Percentiles rank a stretch among this genome's conserved stretches.
Conservation (phyloP, 2,113 vertebrate species). For the Phrynocephalus versicolor region DNA sequence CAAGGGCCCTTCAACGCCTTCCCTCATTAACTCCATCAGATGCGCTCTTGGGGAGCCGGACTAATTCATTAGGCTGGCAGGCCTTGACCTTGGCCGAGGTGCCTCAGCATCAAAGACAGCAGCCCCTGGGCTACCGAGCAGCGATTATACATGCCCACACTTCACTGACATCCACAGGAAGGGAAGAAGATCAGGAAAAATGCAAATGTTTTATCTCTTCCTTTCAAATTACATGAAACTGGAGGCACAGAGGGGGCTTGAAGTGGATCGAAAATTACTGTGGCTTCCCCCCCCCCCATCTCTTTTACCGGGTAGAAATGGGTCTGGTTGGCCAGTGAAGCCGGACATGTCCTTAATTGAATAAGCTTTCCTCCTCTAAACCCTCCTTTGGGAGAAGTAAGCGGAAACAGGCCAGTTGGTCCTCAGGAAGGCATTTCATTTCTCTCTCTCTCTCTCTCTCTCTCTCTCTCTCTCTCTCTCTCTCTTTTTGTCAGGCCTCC, state of each 20-base stretch:
- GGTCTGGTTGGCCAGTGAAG: constrained; percentile 66
- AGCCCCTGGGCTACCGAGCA: background rate
- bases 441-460: constrained; percentile 44
- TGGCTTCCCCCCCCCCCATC: constrained; percentile 62
- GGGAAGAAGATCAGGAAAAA: constrained; percentile 69
- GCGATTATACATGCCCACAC: background rate
- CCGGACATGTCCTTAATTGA: constrained; percentile 86
- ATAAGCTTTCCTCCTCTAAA: constrained; percentile 87
- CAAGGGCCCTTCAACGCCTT: background rate
- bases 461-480: constrained; percentile 21
- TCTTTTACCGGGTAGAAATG: constrained; percentile 38
- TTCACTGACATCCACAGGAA: rapidly evolving
- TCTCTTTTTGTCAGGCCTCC: constrained; percentile 29
- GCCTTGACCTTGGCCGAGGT: background rate
- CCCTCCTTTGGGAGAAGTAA: constrained; percentile 79
- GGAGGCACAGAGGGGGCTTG: constrained; percentile 70
- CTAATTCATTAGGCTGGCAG: constrained; percentile 2
- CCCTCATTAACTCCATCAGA: constrained; percentile 34
- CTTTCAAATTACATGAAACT: constrained; percentile 63
- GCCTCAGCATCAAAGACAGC: constrained; percentile 26
- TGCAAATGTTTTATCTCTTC: constrained; percentile 66
- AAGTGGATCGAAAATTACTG: constrained; percentile 54
- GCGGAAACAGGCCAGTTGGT: constrained; percentile 70
- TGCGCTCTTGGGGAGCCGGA: background rate
- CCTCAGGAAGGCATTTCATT: constrained; percentile 84